Base-by-base conservation (phyloP, 2,888 invertebrate genomes). In the Cheilosia vulpina region DNA sequence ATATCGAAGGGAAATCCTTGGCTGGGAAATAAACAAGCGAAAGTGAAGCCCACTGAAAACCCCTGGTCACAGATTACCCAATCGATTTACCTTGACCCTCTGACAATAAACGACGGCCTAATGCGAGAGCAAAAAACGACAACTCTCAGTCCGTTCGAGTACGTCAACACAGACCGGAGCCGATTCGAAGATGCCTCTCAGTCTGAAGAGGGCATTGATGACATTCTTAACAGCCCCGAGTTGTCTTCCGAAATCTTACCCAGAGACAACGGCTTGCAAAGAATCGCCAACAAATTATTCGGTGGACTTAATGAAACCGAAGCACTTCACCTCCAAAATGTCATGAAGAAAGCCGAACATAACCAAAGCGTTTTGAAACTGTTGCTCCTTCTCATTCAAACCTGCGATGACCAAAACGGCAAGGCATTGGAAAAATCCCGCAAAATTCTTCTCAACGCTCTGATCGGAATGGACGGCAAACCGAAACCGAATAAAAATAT, bases 341-440 rank as follows among this genome's bases (percentile, higher is more conserved):
- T 96, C 47, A 97, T 97, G 96, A 95, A 96, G 89, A 96, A 96
- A 90, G 96, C 96, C 0, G 95, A 95, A 88, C 94, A 94, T 87
- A 96, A 96, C 87, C 95, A 95, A 75, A 95, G 96, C 0, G 96
- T 96, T 0, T 93, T 95, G 63, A 93, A 96, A 87, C 92, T 97
- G 38, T 95, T 97, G 76, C 92, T 97, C 38, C 91, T 97, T 31
- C 92, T 97, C 79, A 96, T 97, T 21, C 96, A 96, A 89, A 96
- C 96, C 76, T 96, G 96, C 89, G 95, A 95, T 88, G 95, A 95
- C 65, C 94, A 95, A 88, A 95, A 94, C 89, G 95, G 95, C 88
- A 94, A 94, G 69, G 96, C 95, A 0, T 93, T 95, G 87, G 95
- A 96, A 88, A 94, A 95, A 73, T 95, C 96, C 4, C 94, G 95